A percentile compares a stretch with the other conserved stretches of the same genome.
Conservation (phyloP, 2,888 invertebrate genomes). For the Oscheius myriophilus region DNA sequence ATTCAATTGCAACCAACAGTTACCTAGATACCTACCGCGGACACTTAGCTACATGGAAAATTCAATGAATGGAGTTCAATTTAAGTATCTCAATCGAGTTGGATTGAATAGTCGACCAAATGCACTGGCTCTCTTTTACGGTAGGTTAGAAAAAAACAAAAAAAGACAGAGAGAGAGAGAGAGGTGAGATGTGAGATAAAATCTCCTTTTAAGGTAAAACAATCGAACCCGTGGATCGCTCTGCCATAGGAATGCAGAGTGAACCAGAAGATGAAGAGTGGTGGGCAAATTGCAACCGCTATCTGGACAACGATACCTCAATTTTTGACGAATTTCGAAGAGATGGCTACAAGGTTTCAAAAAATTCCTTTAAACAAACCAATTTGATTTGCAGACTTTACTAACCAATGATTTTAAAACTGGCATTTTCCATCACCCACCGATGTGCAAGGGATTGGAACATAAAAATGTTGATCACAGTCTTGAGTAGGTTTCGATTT, state of each 20-base stretch:
- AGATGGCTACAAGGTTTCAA: neutral
- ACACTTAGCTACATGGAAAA: no score
- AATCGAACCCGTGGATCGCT: no score
- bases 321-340: neutral
- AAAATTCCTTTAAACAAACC: no score
- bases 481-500: constrained; percentile 8
- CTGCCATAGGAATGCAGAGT: no score
- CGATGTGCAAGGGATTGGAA: constrained; percentile 17
- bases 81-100: neutral
- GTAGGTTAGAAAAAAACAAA: neutral
- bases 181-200: no score
- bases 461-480: constrained; percentile 17
- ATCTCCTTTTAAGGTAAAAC: neutral
- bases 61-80: neutral
- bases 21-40: no score
- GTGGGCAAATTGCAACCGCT: neutral
- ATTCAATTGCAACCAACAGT: no score
- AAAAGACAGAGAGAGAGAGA: neutral
- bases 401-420: constrained; percentile 28
- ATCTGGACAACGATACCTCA: neutral
- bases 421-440: constrained; percentile 27
- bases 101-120: neutral
- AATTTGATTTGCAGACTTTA: no score
- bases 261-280: neutral
- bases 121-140: neutral